Base-by-base conservation (phyloP, 2,888 invertebrate species). In the Bombyx huttoni region DNA sequence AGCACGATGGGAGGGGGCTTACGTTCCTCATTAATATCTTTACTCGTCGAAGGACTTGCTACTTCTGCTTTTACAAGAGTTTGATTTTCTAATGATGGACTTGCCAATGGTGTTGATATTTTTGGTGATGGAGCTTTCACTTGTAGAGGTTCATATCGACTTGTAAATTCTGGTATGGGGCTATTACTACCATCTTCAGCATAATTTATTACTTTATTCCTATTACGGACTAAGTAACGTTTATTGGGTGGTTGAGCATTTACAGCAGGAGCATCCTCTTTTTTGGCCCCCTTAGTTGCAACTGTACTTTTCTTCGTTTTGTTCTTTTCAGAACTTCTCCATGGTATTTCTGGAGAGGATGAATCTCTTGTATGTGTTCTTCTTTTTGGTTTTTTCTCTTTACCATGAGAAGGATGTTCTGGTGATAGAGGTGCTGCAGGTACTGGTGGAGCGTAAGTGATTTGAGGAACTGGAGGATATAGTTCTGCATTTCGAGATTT, bases 1-100 rank as follows among this genome's bases (percentile, higher is more conserved):
- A 96, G 85, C 52, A 96, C 96, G 69, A 96, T 96, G 33, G 96
- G 96, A 48, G 96, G 95, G 75, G 94, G 92, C 61, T 89, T 89
- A 40, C 83, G 73, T 60, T 88, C 88, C 54, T 88, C 88, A 74
- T 72, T 80, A 49, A 76, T 63, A 52, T 89, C 87, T 70, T 86
- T 88, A 65, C 85, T 87, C 47, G 86, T 86, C 49, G 83, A 84
- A 33, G 89, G 89, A 63, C 89, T 89, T 50, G 73, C 72, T 33
- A 83, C 71, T 53, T 84, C 89, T 55, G 72, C 56, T 64, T 87
- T 89, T 35, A 73, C 58, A 57, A 80, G 71, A 53, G 75, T 64
- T 50, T 85, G 85, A 62, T 83, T 87, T 53, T 78, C 68, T 50
- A 83, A 72, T 54, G 83, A 61, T 48, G 85, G 84, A 69, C 85